A percentile compares a stretch with the other conserved stretches of the same genome.
Evolutionary conservation across 2,888 invertebrate species (phyloP).

Genomic region (Subacronicta megacephala): DNA sequence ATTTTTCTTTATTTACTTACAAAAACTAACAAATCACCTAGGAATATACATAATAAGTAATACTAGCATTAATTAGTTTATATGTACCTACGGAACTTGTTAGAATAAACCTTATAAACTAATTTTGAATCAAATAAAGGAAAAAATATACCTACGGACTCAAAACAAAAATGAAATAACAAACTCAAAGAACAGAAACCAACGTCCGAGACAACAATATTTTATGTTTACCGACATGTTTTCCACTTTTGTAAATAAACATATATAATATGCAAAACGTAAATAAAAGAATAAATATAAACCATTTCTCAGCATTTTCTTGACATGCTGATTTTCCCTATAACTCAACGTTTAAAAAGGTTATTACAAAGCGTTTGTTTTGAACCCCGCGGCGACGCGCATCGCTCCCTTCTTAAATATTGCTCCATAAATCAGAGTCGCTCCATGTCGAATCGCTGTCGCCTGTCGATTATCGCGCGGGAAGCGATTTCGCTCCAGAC

Average conservation of each 20-base stretch:
- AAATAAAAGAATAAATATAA: constrained; percentile 33
- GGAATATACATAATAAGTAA: too few relatives aligned
- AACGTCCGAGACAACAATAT: constrained; percentile 4
- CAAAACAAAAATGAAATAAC: constrained; percentile 2
- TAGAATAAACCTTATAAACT: not conserved
- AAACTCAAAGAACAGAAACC: not conserved
- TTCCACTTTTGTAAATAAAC: constrained; percentile 18
- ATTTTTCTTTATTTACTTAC: too few relatives aligned
- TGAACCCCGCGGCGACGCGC: constrained; percentile 58
- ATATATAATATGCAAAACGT: constrained; percentile 31
- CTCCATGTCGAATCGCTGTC: constrained; percentile 71
- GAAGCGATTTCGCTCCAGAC: constrained; percentile 65
- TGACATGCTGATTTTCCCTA: constrained; percentile 48
- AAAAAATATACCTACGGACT: too few relatives aligned
- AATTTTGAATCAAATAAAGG: too few relatives aligned
- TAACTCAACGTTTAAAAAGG: constrained; percentile 54
- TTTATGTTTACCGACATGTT: constrained; percentile 4
- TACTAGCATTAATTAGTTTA: not conserved
- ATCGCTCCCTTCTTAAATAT: constrained; percentile 70
- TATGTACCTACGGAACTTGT: not conserved
- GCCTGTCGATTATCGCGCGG: constrained; percentile 81
- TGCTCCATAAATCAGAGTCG: constrained; percentile 79
- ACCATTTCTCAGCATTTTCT: constrained; percentile 31
- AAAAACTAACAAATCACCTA: too few relatives aligned
- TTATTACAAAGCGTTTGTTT: constrained; percentile 59